Base-by-base conservation (phyloP, 2,888 invertebrate genomes). In the Sesia bembeciformis region DNA sequence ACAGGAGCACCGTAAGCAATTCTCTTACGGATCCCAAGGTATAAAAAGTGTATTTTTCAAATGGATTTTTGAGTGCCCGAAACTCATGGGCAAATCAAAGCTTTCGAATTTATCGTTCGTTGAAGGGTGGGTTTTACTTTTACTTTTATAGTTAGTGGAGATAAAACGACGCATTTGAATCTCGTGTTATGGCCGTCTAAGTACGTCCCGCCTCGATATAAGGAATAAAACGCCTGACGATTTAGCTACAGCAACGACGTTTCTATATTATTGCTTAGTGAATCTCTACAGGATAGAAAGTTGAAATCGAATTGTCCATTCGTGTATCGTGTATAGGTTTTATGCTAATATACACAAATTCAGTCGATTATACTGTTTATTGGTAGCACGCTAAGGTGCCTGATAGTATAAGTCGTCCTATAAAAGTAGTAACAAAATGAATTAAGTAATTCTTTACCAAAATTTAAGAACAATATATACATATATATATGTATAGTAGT, bases 21-120 rank as follows among this genome's bases (percentile, higher is more conserved):
- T 76, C 74, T 74, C 66, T 73, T 70, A 74, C 68, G 66, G 67
- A 71, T 62, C 56, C 60, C 58, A 39, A 50, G 50, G 39, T 54
- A 58, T 52, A 49, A 84, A 87, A 83, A 71, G 76, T 74, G 75
- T 81, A 84, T 81, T 83, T 86, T 84, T 86, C 79, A 84, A 89
- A 90, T 89, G 89, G 88, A 88, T 88, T 85, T 87, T 88, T 87
- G 84, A 90, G 90, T 86, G 81, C 84, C 76, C 76, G 67, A 79
- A 78, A 82, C 74, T 85, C 81, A 90, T 88, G 78, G 84, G 68
- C 73, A 74, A 81, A 84, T 86, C 85, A 81, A 87, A 90, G 80
- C 82, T 80, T 82, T 78, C 66, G 77, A 80, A 80, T 84, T 82
- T 83, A 83, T 74, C 69, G 62, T 64, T 64, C 68, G 68, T 64